Percentiles rank a stretch among this genome's conserved stretches.
phyloP scores from a whole-genome alignment of 2,797 vertebrate species.

The Silurus lanzhouensis region DNA sequence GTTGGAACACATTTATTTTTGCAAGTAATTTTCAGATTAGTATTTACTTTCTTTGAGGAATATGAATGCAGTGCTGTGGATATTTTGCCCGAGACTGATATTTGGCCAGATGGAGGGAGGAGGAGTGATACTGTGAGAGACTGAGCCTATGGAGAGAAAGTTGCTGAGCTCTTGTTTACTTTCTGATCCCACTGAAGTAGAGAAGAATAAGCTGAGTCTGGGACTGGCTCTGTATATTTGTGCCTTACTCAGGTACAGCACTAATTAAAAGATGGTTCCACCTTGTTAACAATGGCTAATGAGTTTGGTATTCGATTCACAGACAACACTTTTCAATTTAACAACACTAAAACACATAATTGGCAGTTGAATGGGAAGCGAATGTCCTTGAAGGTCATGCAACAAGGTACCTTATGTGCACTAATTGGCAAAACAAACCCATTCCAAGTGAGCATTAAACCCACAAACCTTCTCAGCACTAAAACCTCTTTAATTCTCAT shows the following conservation, averaged over 20 bases:
- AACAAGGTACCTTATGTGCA: conserved; percentile 52
- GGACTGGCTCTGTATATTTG: conserved; percentile 73
- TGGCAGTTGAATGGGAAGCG: conserved; percentile 70
- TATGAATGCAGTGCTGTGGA: background rate
- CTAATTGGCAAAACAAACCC: conserved; percentile 42
- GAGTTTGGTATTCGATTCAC: conserved; percentile 82
- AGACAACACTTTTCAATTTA: conserved; percentile 77
- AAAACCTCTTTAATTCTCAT: conserved; percentile 3
- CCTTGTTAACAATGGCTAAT: conserved; percentile 78
- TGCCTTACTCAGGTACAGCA: conserved; percentile 80
- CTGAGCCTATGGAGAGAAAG: conserved; percentile 47
- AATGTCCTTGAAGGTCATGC: conserved; percentile 76
- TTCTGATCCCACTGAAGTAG: conserved; percentile 70
- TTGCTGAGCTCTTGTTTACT: conserved; percentile 68
- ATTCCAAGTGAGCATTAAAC: conserved; percentile 44
- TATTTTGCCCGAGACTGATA: conserved; percentile 3
- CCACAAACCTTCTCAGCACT: background rate
- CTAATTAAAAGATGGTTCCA: conserved; percentile 82
- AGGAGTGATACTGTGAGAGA: conserved; percentile 37
- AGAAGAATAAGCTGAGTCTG: conserved; percentile 71
- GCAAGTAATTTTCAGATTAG: background rate
- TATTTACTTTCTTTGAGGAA: background rate
- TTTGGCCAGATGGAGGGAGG: background rate
- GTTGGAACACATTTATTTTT: background rate
- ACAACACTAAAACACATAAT: conserved; percentile 75